phyloP scores from a whole-genome alignment of 2,797 vertebrate genomes.

The Amblyraja radiata region DNA sequence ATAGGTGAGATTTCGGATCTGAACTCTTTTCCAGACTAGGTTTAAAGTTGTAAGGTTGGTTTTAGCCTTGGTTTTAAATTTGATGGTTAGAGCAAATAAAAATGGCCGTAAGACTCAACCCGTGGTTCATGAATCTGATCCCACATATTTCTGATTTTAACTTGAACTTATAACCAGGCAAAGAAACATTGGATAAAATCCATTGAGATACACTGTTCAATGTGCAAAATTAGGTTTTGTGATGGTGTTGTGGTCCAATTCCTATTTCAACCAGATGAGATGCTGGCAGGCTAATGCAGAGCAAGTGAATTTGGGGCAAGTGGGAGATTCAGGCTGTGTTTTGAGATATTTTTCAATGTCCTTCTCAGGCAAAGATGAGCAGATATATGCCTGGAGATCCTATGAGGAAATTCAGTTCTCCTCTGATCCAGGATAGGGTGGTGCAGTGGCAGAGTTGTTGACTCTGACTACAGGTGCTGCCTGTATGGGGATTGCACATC shows the following conservation, averaged over 20 bases:
- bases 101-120: background rate
- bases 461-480: too few relatives aligned
- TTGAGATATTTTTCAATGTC: background rate
- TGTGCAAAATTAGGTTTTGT: background rate
- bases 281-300: background rate
- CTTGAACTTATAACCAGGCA: background rate
- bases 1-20: too few relatives aligned
- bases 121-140: background rate
- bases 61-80: background rate
- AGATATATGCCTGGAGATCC: background rate
- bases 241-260: background rate
- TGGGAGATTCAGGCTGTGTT: background rate
- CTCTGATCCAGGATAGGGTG: too few relatives aligned
- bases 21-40: too few relatives aligned
- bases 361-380: background rate
- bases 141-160: background rate
- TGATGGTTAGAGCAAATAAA: background rate
- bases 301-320: background rate
- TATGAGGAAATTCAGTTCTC: background rate
- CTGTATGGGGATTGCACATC: too few relatives aligned
- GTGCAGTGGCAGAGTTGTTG: too few relatives aligned
- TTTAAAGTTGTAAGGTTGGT: too few relatives aligned
- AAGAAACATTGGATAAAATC: background rate
- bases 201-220: background rate
- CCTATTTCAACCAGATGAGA: background rate